phyloP scores from a whole-genome alignment of 1,140 invertebrate genomes.

The Antheraea pernyi region DNA sequence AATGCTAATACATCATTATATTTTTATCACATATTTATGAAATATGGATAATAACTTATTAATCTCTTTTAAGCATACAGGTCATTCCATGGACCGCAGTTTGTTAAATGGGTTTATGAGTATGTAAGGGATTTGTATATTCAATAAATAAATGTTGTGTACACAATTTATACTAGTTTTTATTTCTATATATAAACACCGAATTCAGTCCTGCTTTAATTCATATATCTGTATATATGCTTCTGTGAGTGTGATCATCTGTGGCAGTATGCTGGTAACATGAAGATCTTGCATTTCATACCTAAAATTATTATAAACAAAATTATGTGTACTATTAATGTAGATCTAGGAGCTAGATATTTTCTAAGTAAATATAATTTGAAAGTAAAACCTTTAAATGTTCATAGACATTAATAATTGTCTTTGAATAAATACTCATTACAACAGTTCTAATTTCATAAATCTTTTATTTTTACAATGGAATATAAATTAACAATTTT shows the following conservation, averaged over 20 bases:
- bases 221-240: slow-evolving; percentile 97
- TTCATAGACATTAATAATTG: too few species aligned
- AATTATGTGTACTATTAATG: too few species aligned
- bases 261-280: slow-evolving; percentile 98
- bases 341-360: too few species aligned
- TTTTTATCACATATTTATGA: slow-evolving; percentile 31
- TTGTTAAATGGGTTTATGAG: slow-evolving; percentile 41
- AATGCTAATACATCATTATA: slow-evolving; percentile 30
- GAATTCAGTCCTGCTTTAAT: slow-evolving; percentile 66
- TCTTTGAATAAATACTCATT: too few species aligned
- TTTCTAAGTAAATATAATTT: too few species aligned
- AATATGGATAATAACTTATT: slow-evolving; percentile 24
- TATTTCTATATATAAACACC: slow-evolving; percentile 29
- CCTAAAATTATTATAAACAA: slow-evolving; percentile 40
- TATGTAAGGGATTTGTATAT: slow-evolving; percentile 61
- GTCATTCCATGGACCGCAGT: slow-evolving; percentile 46
- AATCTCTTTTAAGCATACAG: slow-evolving; percentile 44
- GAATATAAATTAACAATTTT: too few species aligned
- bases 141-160: slow-evolving; percentile 54
- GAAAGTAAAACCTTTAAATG: too few species aligned
- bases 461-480: too few species aligned
- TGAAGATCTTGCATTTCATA: slow-evolving; percentile 99
- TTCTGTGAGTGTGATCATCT: slow-evolving; percentile 99
- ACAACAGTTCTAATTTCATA: too few species aligned
- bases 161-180: slow-evolving; percentile 37